Conservation (phyloP, 2,888 invertebrate genomes). For the Caenorhabditis doughertyi region DNA sequence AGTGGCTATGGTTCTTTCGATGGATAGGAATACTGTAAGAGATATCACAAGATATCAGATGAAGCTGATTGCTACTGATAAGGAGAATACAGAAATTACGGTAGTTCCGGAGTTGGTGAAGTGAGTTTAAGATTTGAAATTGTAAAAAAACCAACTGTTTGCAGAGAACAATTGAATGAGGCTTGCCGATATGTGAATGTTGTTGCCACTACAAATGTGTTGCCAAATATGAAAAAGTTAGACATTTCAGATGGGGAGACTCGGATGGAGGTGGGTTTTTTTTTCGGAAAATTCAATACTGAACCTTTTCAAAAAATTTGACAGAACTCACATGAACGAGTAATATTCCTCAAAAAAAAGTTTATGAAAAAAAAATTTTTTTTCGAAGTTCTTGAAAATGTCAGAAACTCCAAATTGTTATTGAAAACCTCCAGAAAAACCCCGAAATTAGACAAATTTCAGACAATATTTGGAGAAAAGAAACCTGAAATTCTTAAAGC, state of each 20-base stretch:
- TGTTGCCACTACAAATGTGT: background rate
- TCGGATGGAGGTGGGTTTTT: background rate
- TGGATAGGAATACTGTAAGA: conserved; percentile 41
- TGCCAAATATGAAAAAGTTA: conserved; percentile 1
- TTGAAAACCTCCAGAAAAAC: too few species aligned
- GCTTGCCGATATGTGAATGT: conserved; percentile 18
- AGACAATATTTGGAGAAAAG: too few species aligned
- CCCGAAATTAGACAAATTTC: too few species aligned
- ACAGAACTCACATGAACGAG: too few species aligned
- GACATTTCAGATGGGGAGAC: conserved; percentile 9
- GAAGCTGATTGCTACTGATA: conserved; percentile 6
- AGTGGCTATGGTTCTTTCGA: conserved; percentile 33
- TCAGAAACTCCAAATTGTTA: too few species aligned
- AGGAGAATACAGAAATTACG: background rate
- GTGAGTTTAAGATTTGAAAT: background rate
- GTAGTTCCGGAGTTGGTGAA: background rate
- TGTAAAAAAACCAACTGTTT: background rate
- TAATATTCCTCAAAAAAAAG: too few species aligned
- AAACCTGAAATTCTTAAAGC: too few species aligned
- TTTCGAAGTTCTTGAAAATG: too few species aligned
- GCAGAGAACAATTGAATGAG: conserved; percentile 6
- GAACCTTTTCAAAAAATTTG: too few species aligned
- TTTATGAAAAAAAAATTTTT: too few species aligned
- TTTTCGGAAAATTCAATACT: too few species aligned
- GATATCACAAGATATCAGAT: conserved; percentile 30